Base-by-base conservation (phyloP, 2,797 vertebrate species). In the Oreonectes daqikongensis region DNA sequence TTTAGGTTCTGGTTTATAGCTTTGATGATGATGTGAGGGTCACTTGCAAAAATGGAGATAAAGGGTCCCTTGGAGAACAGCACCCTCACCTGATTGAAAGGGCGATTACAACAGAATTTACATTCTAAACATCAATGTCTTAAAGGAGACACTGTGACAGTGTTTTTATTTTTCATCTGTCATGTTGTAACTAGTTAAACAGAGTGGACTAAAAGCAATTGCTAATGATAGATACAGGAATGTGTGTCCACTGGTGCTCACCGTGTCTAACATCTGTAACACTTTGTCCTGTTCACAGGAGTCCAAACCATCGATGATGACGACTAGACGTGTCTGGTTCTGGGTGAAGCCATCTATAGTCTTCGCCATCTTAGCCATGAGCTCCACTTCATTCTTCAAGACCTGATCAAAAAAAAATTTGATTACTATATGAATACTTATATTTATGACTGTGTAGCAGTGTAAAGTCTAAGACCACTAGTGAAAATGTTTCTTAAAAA, bases 1-100 rank as follows among this genome's bases (percentile, higher is more conserved):
- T 94, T 97, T 67, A 99, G 95, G 90, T 97, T 98, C 92, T 99
- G 97, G 88, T 99, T 99, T 85, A 99, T 98, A 64, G 97, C 97
- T 84, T 98, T 98, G 84, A 99, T 99, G 82, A 99, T 98, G 84
- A 99, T 99, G 84, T 99, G 97, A 0, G 97, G 97, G 79, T 99
- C 97, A 79, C 96, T 98, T 73, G 97, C 97, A 68, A 99, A 99
- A 89, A 99, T 93, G 68, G 97, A 95, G 88, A 99, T 98, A 88
- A 98, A 99, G 0, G 97, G 95, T 2, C 96, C 97, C 85, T 98
- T 98, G n/a, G 97, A 99, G 89, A 99, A 99, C 30, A 99, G 80
- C 63, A 99, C 92, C 57, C 97, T 92, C 18, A 99, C 97, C 97
- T 99, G 86, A 24, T 82, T 30, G 85, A 59, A 71, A 48, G 26